Evolutionary conservation across 2,888 invertebrate genomes (phyloP).

Genomic region (Lumbricus terrestris): DNA sequence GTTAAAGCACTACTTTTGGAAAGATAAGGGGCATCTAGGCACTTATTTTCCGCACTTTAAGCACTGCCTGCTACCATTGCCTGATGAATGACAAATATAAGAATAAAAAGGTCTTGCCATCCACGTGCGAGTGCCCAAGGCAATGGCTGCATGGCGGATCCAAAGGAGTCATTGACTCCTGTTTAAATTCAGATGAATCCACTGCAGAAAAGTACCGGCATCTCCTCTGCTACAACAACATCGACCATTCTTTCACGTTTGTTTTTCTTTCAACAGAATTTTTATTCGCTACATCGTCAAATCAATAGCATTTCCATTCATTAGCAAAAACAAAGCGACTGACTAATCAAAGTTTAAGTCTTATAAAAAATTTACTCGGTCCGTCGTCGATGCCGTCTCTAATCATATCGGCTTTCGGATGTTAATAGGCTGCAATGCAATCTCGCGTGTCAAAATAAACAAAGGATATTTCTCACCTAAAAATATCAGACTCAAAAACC

Average conservation of each 20-base stretch:
- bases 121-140: too few species aligned
- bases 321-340: conserved; percentile 3
- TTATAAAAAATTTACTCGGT: background rate
- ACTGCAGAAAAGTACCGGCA: background rate
- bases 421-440: background rate
- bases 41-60: too few species aligned
- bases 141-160: too few species aligned
- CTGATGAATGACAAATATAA: too few species aligned
- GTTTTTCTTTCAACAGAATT: background rate
- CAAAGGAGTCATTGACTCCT: background rate
- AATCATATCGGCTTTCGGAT: background rate
- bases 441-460: background rate
- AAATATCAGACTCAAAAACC: background rate
- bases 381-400: background rate
- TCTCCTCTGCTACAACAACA: background rate
- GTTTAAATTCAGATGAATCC: background rate
- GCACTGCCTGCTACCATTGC: too few species aligned
- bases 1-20: too few species aligned
- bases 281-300: background rate
- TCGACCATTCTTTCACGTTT: background rate
- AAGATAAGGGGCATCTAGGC: too few species aligned
- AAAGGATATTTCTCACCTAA: background rate
- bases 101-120: too few species aligned
- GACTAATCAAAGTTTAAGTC: background rate
- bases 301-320: background rate